Evolutionary conservation across 1,140 invertebrate species (phyloP).

Genomic region (Pseudomyrmex flavicornis): DNA sequence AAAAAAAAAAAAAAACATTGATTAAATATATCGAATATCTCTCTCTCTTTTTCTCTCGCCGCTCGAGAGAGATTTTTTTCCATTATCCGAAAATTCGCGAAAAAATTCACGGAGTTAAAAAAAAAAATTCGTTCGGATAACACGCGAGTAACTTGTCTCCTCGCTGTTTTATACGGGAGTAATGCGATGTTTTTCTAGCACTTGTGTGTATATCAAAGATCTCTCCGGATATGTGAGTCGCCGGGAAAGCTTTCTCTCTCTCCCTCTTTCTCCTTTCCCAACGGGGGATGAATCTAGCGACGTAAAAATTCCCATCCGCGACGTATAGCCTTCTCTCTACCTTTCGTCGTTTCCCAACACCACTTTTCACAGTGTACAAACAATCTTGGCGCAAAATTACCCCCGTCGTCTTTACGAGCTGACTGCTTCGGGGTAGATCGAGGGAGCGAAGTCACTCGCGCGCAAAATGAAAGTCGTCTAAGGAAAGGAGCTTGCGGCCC

Average conservation of each 20-base stretch:
- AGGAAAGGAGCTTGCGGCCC: conserved; percentile 28
- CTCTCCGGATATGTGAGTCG: neutral
- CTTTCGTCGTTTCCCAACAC: conserved; percentile 43
- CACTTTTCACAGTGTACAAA: conserved; percentile 68
- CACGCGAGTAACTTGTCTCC: neutral
- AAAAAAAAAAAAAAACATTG: conserved; percentile 39
- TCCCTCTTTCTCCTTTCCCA: too few species aligned
- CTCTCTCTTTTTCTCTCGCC: too few species aligned
- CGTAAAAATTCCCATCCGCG: neutral
- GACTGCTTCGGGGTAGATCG: conserved; percentile 53
- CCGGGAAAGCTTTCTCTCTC: too few species aligned
- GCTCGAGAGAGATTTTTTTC: neutral
- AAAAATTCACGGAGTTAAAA: too few species aligned
- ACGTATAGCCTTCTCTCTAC: conserved; percentile 22
- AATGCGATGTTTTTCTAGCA: neutral
- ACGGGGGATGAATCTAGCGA: neutral
- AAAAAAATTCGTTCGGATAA: neutral
- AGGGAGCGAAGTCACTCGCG: conserved; percentile 62
- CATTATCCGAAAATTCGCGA: too few species aligned
- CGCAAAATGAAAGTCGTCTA: conserved; percentile 77
- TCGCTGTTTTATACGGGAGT: neutral
- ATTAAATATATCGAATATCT: conserved; percentile 25
- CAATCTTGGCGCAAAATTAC: conserved; percentile 76
- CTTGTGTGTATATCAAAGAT: neutral
- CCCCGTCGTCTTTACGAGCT: conserved; percentile 58